Evolutionary conservation across 2,797 vertebrate genomes (phyloP).

Genomic region (Fringilla coelebs): DNA sequence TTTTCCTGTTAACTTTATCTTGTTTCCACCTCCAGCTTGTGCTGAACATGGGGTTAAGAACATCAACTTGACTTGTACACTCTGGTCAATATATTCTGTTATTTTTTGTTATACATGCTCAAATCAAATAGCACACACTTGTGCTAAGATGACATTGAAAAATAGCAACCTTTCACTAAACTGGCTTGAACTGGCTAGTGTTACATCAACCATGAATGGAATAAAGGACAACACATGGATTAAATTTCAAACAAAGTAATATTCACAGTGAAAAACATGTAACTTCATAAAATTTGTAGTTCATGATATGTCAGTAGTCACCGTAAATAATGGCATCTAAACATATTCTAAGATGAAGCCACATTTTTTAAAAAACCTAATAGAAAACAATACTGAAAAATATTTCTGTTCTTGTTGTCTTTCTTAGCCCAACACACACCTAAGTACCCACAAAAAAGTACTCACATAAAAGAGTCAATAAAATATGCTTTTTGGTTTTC

Average conservation of each 20-base stretch:
- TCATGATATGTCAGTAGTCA: not conserved
- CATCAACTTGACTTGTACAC: not conserved
- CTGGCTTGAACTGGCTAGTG: not conserved
- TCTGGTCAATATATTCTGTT: not conserved
- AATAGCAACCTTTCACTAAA: not conserved
- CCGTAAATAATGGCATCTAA: not conserved
- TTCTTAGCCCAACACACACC: accelerated
- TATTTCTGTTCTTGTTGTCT: not conserved
- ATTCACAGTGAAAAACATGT: not conserved
- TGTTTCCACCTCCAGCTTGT: not conserved
- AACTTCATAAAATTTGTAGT: not conserved
- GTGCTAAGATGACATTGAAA: not conserved
- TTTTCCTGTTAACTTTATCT: not conserved
- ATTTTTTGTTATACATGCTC: not conserved
- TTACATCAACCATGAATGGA: not conserved
- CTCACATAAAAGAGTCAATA: not conserved
- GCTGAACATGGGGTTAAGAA: not conserved
- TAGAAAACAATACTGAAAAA: not conserved
- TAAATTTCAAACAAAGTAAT: not conserved
- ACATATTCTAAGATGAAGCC: not conserved
- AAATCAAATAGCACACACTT: not conserved
- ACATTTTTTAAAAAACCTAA: not conserved
- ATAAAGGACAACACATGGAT: not conserved
- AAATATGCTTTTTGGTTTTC: not conserved
- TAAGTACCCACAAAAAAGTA: not conserved